A percentile compares a stretch with the other conserved stretches of the same genome.
These are phyloP conservation scores for Takifugu rubripes DNA, from an alignment of 2,797 vertebrate species.

Conservation along the genomic window DNA sequence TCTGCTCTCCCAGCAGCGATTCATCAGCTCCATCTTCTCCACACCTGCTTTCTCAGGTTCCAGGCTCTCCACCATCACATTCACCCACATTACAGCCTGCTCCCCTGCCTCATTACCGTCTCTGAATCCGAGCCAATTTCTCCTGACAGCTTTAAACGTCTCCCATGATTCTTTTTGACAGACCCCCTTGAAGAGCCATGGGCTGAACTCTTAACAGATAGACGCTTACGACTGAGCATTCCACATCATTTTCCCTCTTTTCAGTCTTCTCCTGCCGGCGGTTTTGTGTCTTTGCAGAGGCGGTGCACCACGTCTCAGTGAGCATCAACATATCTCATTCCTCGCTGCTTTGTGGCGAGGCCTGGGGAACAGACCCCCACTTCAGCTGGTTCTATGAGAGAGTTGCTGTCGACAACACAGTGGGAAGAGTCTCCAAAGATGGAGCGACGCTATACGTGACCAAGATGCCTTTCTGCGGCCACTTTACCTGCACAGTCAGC, in stretches of 20 bases:
- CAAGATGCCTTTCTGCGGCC: constrained; percentile 63
- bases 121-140: constrained; percentile 49
- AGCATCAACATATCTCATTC: constrained; percentile 75
- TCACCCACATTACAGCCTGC: constrained; percentile 39
- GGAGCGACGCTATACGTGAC: constrained; percentile 59
- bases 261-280: constrained; percentile 10
- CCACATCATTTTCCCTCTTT: constrained; percentile 9
- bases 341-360: constrained; percentile 71
- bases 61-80: constrained; percentile 54
- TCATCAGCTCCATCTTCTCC: constrained; percentile 53
- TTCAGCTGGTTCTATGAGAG: constrained; percentile 77
- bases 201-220: constrained; percentile 40
- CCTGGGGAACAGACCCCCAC: constrained; percentile 74
- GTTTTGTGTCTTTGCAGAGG: constrained; percentile 56
- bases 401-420: constrained; percentile 36
- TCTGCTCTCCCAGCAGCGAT: constrained; percentile 48
- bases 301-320: constrained; percentile 75
- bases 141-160: constrained; percentile 59
- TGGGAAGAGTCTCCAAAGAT: constrained; percentile 66
- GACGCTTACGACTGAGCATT: constrained; percentile 19
- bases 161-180: constrained; percentile 59
- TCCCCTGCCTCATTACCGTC: constrained; percentile 55
- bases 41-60: constrained; percentile 52
- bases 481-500: constrained; percentile 76
- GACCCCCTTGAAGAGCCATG: constrained; percentile 31